Conservation (phyloP, 2,797 vertebrate species). For the Peromyscus melanophrys region DNA sequence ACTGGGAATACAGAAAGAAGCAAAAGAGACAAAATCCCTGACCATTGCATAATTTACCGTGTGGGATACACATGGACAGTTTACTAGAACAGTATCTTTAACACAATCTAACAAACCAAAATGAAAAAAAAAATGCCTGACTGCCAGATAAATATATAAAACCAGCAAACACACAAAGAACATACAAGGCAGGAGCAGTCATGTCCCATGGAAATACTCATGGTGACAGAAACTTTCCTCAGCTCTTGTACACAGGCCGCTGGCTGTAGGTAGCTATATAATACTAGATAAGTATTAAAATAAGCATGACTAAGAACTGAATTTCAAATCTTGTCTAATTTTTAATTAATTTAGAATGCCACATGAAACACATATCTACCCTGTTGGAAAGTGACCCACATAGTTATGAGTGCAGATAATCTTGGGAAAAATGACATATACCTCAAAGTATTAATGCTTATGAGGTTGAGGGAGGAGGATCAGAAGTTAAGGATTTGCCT, state of each 20-base stretch:
- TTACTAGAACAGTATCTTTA: background rate
- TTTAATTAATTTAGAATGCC: background rate
- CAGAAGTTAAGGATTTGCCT: background rate
- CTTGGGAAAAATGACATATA: background rate
- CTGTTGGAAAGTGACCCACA: background rate
- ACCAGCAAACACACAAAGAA: background rate
- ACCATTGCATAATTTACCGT: background rate
- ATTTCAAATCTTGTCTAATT: background rate
- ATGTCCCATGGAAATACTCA: background rate
- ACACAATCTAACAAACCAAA: background rate
- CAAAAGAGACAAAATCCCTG: background rate
- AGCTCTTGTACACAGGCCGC: background rate
- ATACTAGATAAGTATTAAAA: background rate
- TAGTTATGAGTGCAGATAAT: background rate
- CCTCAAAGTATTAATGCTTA: background rate
- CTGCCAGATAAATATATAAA: background rate
- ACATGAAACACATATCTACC: background rate
- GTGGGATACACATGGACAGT: background rate
- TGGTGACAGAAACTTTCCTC: background rate
- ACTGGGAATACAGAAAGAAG: background rate
- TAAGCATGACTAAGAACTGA: background rate
- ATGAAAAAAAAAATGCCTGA: accelerated
- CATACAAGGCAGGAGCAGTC: background rate
- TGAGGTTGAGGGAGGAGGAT: background rate
- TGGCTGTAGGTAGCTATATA: background rate